Evolutionary conservation across 2,797 vertebrate genomes (phyloP).

Genomic region (Lepus townsendii): DNA sequence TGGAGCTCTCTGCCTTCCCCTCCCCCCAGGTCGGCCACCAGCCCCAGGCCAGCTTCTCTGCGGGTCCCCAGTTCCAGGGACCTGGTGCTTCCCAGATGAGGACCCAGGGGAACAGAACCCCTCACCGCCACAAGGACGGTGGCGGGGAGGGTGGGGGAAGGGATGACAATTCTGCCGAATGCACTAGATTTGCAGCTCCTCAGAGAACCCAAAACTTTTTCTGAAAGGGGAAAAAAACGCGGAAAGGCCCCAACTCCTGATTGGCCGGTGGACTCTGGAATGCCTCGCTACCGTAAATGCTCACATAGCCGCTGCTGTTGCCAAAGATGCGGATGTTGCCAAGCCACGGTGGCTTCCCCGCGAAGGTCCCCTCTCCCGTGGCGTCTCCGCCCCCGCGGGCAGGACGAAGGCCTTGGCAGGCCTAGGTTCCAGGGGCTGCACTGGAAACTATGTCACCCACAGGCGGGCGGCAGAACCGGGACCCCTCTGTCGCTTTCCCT

Average conservation of each 20-base stretch:
- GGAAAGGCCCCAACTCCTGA: conserved; percentile 65
- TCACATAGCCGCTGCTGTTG: conserved; percentile 32
- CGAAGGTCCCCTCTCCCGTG: not conserved
- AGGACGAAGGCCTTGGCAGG: not conserved
- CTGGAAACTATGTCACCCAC: not conserved
- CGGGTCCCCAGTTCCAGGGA: not conserved
- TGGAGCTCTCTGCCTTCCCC: not conserved
- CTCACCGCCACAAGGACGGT: not conserved
- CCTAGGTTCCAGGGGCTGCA: not conserved
- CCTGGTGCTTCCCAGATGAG: not conserved
- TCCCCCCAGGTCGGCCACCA: too few relatives aligned
- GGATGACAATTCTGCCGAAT: not conserved
- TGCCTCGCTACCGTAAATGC: conserved; percentile 75
- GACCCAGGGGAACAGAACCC: not conserved
- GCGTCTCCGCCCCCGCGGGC: not conserved
- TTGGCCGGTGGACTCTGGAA: conserved; percentile 71
- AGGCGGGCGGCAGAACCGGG: not conserved
- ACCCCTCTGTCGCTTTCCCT: not conserved
- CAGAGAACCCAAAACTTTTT: conserved; percentile 67
- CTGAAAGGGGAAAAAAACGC: conserved; percentile 53
- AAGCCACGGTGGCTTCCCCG: not conserved
- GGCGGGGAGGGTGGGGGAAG: conserved; percentile 2
- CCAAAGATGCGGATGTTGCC: not conserved
- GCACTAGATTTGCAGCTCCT: conserved; percentile 71
- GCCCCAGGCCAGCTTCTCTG: not conserved